Evolutionary conservation across 2,888 invertebrate species (phyloP).

Genomic region (Polydrusus tereticollis): DNA sequence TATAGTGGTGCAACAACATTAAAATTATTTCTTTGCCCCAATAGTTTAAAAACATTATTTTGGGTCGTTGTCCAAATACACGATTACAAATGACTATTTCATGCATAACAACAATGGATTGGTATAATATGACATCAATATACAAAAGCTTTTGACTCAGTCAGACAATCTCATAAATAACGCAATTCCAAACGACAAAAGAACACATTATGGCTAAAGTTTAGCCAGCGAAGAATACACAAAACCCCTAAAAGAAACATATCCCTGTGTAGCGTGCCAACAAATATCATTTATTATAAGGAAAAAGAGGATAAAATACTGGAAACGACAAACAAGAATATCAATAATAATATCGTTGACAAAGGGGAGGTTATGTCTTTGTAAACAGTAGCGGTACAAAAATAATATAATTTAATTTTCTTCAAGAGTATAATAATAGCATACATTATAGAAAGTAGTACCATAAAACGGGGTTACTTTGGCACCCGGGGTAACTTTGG

Average conservation of each 20-base stretch:
- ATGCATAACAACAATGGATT: conserved; percentile 32
- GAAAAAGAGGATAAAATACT: conserved; percentile 59
- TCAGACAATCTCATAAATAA: conserved; percentile 50
- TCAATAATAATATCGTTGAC: conserved; percentile 65
- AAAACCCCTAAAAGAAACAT: conserved; percentile 60
- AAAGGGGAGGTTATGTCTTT: conserved; percentile 29
- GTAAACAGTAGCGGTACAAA: conserved; percentile 37
- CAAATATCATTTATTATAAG: conserved; percentile 66
- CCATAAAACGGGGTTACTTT: too few species aligned
- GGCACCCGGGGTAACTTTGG: too few species aligned
- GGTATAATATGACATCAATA: conserved; percentile 42
- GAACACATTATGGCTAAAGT: conserved; percentile 50
- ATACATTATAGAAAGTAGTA: too few species aligned
- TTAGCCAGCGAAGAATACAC: conserved; percentile 49
- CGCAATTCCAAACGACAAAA: conserved; percentile 47
- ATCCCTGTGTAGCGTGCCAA: conserved; percentile 63
- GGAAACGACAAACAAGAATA: conserved; percentile 65
- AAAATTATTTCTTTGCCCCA: too few species aligned
- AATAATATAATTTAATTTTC: background rate
- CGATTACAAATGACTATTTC: conserved; percentile 33
- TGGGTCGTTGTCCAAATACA: background rate
- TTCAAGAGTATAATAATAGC: background rate
- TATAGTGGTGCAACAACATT: too few species aligned
- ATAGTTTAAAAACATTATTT: conserved; percentile 1
- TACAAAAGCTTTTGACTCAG: conserved; percentile 44